Conservation (phyloP, 2,113 vertebrate genomes). For the Forbesichthys agassizii region DNA sequence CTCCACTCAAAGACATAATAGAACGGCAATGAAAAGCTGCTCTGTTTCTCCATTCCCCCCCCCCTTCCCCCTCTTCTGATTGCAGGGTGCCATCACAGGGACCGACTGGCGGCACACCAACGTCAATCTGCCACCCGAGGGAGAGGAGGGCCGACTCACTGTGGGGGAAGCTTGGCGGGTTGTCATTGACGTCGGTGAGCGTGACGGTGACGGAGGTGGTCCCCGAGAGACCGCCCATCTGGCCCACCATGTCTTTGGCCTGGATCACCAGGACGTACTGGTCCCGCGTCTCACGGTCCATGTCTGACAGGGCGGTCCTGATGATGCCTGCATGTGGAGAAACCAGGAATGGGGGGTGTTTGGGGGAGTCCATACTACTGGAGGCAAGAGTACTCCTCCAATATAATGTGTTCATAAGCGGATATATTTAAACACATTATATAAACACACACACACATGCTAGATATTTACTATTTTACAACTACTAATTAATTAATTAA, state of each 20-base stretch:
- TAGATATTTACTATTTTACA: too few relatives aligned
- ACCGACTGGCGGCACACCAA: background rate
- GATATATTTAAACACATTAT: background rate
- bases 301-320: slow-evolving; percentile 93
- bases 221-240: slow-evolving; percentile 94
- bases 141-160: slow-evolving; percentile 76
- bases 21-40: slow-evolving; percentile 1
- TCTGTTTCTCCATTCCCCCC: background rate
- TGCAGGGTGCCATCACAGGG: slow-evolving; percentile 25
- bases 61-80: slow-evolving; percentile 29
- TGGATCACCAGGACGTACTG: slow-evolving; percentile 95
- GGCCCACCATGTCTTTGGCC: slow-evolving; percentile 98
- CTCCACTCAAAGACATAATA: background rate
- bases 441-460: too few relatives aligned
- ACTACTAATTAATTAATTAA: too few relatives aligned
- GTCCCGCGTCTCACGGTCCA: slow-evolving; percentile 96
- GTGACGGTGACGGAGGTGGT: slow-evolving; percentile 94
- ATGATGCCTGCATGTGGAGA: slow-evolving; percentile 82
- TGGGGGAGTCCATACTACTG: background rate
- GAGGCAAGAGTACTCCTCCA: too few relatives aligned
- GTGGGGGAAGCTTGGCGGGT: slow-evolving; percentile 88
- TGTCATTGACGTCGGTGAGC: slow-evolving; percentile 94
- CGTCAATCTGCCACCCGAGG: slow-evolving; percentile 10
- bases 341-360: background rate
- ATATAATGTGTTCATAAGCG: too few relatives aligned